Percentiles rank a stretch among this genome's conserved stretches.
phyloP scores from a whole-genome alignment of 1,140 invertebrate genomes.

The Polypedilum pembai region DNA sequence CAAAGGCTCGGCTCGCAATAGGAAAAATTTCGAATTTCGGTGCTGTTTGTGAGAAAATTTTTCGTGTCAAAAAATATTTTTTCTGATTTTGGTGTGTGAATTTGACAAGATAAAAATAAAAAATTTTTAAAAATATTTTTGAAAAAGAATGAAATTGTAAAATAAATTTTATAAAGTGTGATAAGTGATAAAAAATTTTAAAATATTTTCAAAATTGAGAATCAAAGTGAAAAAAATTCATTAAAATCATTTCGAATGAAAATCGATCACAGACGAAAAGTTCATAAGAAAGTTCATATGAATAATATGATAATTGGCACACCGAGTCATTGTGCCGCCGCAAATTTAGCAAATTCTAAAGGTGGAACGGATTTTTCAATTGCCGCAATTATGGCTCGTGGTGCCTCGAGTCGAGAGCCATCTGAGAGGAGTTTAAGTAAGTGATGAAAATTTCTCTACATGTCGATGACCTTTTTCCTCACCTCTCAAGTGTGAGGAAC shows the following conservation, averaged over 20 bases:
- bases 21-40: not conserved
- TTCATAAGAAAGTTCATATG: constrained; percentile 19
- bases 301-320: constrained; percentile 30
- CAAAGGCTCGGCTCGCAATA: constrained; percentile 24
- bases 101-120: not conserved
- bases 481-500: too few relatives aligned
- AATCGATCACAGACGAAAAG: constrained; percentile 26
- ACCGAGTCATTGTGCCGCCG: constrained; percentile 37
- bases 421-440: constrained; percentile 44
- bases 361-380: constrained; percentile 86
- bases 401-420: constrained; percentile 49
- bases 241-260: constrained; percentile 26
- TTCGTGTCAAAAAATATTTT: not conserved
- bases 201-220: constrained; percentile 23
- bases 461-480: too few relatives aligned
- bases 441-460: constrained; percentile 30
- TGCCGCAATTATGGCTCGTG: constrained; percentile 80
- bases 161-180: not conserved
- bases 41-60: constrained; percentile 6
- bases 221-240: constrained; percentile 18
- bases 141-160: not conserved
- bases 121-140: not conserved
- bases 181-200: not conserved
- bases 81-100: not conserved
- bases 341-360: constrained; percentile 38